phyloP scores from a whole-genome alignment of 1,140 invertebrate species.

The Pomacea maculata region DNA sequence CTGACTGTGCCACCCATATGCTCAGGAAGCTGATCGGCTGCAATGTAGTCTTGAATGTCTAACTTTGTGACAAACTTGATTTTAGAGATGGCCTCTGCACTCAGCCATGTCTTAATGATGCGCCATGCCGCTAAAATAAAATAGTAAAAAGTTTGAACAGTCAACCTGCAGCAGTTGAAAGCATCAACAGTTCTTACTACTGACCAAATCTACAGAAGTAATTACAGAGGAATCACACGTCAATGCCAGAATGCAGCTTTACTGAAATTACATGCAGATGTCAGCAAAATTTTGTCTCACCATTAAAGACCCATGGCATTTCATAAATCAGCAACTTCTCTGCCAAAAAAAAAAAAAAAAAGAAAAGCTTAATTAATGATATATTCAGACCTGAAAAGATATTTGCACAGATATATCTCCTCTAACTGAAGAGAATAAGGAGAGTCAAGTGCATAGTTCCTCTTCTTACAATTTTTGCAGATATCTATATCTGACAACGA shows the following conservation, averaged over 20 bases:
- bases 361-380: slow-evolving; percentile 19
- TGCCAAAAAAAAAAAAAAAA: slow-evolving; percentile 57
- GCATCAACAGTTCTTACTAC: too few species aligned
- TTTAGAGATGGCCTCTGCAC: slow-evolving; percentile 86
- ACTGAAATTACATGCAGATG: too few species aligned
- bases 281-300: slow-evolving; percentile 65
- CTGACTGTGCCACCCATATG: slow-evolving; percentile 85
- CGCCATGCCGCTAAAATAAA: slow-evolving; percentile 84
- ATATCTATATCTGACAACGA: too few species aligned
- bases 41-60: slow-evolving; percentile 80
- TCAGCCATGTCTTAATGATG: slow-evolving; percentile 88
- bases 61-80: slow-evolving; percentile 88
- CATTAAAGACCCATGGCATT: slow-evolving; percentile 93
- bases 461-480: too few species aligned
- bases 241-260: too few species aligned
- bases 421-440: neutral
- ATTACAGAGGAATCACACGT: too few species aligned
- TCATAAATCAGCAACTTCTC: slow-evolving; percentile 93
- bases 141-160: slow-evolving; percentile 24
- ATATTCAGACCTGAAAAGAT: neutral
- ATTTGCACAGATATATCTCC: neutral
- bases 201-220: too few species aligned
- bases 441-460: neutral
- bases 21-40: slow-evolving; percentile 76
- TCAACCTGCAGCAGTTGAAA: slow-evolving; percentile 28